Evolutionary conservation across 1,140 invertebrate species (phyloP).

Genomic region (Drosophila dunni): DNA sequence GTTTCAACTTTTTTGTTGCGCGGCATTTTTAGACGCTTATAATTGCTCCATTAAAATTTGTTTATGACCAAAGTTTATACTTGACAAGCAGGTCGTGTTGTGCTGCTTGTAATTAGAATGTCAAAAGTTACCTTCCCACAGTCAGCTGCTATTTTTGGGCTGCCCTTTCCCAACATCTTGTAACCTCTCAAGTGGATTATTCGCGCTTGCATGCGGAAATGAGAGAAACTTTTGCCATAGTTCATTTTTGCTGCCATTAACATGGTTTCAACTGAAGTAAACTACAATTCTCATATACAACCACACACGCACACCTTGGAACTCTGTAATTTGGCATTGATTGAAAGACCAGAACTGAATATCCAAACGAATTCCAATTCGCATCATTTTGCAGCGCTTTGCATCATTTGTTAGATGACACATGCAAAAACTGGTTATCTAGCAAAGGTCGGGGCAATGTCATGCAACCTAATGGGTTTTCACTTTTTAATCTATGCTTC

Average conservation of each 20-base stretch:
- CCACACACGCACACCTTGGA: not conserved
- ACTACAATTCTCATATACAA: not conserved
- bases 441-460: slow-evolving; percentile 72
- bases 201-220: slow-evolving; percentile 16
- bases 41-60: slow-evolving; percentile 83
- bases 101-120: slow-evolving; percentile 69
- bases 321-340: slow-evolving; percentile 50
- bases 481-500: slow-evolving; percentile 55
- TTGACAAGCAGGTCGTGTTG: slow-evolving; percentile 57
- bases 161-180: not conserved
- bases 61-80: slow-evolving; percentile 75
- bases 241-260: slow-evolving; percentile 8
- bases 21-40: slow-evolving; percentile 74
- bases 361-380: slow-evolving; percentile 9
- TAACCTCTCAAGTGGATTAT: slow-evolving; percentile 15
- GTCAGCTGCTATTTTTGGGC: slow-evolving; percentile 52
- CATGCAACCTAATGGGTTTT: slow-evolving; percentile 60
- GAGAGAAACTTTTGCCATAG: slow-evolving; percentile 11
- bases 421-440: slow-evolving; percentile 48
- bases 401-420: slow-evolving; percentile 78
- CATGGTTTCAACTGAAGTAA: slow-evolving; percentile 10
- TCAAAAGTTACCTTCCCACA: slow-evolving; percentile 46
- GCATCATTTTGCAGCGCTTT: slow-evolving; percentile 8
- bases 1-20: slow-evolving; percentile 43
- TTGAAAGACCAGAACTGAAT: slow-evolving; percentile 37